A percentile compares a stretch with the other conserved stretches of the same genome.
Conservation (phyloP, 2,797 vertebrate species). For the Phataginus tricuspis region DNA sequence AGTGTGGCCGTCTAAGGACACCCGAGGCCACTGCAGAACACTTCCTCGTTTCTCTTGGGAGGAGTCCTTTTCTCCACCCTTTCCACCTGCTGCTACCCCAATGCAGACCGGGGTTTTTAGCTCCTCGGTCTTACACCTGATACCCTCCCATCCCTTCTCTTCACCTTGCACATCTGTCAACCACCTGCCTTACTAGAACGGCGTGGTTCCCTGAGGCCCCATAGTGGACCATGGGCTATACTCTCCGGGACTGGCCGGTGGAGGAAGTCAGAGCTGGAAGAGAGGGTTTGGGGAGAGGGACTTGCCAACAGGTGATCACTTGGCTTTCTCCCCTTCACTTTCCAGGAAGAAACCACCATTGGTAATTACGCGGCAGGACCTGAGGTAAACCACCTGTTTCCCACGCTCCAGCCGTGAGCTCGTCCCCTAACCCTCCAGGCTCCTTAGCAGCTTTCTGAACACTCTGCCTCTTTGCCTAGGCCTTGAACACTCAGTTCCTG, state of each 20-base stretch:
- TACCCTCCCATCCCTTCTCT: neutral
- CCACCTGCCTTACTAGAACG: fast-evolving
- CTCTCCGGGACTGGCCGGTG: neutral
- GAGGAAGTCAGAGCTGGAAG: neutral
- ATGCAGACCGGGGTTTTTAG: neutral
- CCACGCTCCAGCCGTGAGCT: neutral
- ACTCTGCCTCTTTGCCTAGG: constrained; percentile 46
- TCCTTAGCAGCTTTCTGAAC: neutral
- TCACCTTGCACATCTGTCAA: neutral
- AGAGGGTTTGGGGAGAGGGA: neutral
- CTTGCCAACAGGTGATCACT: neutral
- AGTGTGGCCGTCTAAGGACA: neutral
- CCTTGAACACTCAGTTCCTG: constrained; percentile 58
- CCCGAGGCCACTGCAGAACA: neutral
- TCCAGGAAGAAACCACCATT: constrained; percentile 53
- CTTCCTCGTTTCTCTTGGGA: neutral
- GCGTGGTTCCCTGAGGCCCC: neutral
- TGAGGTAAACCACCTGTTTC: constrained; percentile 39
- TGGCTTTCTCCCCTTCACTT: neutral
- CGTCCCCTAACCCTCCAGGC: neutral
- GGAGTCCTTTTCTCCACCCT: neutral
- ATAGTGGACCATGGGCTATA: fast-evolving
- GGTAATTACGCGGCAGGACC: neutral
- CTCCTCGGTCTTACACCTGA: neutral
- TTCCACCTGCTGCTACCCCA: too few relatives aligned